phyloP scores from a whole-genome alignment of 1,140 invertebrate genomes.

The Drosophila santomea region DNA sequence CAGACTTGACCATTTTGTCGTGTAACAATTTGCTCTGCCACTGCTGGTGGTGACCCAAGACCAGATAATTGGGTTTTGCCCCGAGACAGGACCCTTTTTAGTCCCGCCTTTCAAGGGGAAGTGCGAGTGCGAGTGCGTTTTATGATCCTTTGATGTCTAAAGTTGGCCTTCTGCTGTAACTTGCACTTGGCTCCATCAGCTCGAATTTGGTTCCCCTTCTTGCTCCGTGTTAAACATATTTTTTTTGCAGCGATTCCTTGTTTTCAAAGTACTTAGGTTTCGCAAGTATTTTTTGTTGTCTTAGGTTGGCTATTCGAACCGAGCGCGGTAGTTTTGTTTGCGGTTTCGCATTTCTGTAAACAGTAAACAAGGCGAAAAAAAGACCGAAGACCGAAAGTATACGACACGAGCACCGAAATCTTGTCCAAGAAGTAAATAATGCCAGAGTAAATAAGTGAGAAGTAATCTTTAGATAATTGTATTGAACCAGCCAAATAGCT shows the following conservation, averaged over 20 bases:
- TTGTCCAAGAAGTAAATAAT: conserved; percentile 38
- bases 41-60: conserved; percentile 15
- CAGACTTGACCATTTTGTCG: conserved; percentile 59
- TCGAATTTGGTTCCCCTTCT: neutral
- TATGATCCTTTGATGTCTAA: conserved; percentile 47
- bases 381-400: conserved; percentile 7
- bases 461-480: conserved; percentile 68
- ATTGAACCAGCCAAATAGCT: conserved; percentile 64
- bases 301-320: conserved; percentile 45
- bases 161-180: conserved; percentile 22
- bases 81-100: conserved; percentile 31
- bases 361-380: conserved; percentile 59
- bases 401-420: conserved; percentile 40
- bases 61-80: conserved; percentile 73
- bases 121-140: conserved; percentile 44
- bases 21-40: conserved; percentile 31
- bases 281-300: conserved; percentile 62
- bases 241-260: conserved; percentile 9
- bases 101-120: neutral
- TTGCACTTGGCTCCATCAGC: conserved; percentile 14
- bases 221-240: conserved; percentile 17
- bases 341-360: conserved; percentile 74
- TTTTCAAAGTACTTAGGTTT: conserved; percentile 60
- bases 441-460: conserved; percentile 71
- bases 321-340: conserved; percentile 59